Conservation (phyloP, 2,113 vertebrate species). For the Lepus timidus region DNA sequence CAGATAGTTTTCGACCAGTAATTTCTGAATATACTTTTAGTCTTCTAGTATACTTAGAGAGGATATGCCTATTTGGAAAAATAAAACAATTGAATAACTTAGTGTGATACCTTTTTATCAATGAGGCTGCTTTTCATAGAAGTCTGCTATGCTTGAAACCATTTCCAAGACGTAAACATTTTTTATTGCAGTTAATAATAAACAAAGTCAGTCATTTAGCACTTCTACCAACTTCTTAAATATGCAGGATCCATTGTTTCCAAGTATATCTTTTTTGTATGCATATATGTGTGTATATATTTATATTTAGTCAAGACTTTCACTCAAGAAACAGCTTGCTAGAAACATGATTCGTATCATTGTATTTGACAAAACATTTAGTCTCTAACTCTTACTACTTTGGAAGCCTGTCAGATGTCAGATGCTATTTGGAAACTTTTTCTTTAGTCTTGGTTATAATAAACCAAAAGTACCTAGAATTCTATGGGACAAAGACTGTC, state of each 20-base stretch:
- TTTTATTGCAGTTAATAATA: slow-evolving; percentile 34
- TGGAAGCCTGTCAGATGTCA: slow-evolving; percentile 71
- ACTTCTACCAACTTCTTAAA: slow-evolving; percentile 59
- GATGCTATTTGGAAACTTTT: slow-evolving; percentile 69
- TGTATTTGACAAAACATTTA: slow-evolving; percentile 74
- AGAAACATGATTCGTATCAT: slow-evolving; percentile 64
- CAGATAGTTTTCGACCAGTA: slow-evolving; percentile 80
- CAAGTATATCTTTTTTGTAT: neutral
- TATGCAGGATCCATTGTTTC: slow-evolving; percentile 34
- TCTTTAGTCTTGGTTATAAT: slow-evolving; percentile 77
- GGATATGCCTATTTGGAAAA: slow-evolving; percentile 71
- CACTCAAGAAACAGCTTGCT: slow-evolving; percentile 70
- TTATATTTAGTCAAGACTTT: slow-evolving; percentile 18
- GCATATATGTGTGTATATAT: neutral
- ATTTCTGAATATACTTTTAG: slow-evolving; percentile 80
- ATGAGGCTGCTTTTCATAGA: slow-evolving; percentile 39
- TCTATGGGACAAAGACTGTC: slow-evolving; percentile 75
- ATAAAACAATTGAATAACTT: slow-evolving; percentile 60
- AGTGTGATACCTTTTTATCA: slow-evolving; percentile 14
- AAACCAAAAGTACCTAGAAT: slow-evolving; percentile 83
- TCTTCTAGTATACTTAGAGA: slow-evolving; percentile 76
- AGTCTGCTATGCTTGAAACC: slow-evolving; percentile 51
- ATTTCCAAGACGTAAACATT: slow-evolving; percentile 14
- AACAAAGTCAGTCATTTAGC: slow-evolving; percentile 53
- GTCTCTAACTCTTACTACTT: slow-evolving; percentile 62